Evolutionary conservation across 2,888 invertebrate species (phyloP), one percentile per base, ranked within the genome.

Genomic region (Apodemia duryi): DNA sequence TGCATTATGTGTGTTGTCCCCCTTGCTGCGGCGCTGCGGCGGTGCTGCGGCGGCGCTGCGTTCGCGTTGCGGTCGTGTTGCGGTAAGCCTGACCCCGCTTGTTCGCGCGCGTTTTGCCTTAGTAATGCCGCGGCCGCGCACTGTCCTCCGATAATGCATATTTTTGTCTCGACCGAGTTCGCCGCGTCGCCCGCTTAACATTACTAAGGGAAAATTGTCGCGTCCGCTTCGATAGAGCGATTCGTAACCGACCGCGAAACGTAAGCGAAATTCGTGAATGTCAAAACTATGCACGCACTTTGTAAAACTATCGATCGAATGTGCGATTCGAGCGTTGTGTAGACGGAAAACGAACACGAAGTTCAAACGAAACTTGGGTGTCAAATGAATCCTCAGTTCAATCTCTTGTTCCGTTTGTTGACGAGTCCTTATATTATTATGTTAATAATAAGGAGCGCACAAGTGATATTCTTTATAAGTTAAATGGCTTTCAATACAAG

Each of bases 141-240:
- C 73, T 68, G 61, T 73, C 1, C 68, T 75, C 69, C 74, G 73
- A 82, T 87, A 87, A 88, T 89, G 89, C 90, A 88, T 90, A 88
- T 89, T 88, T 86, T 87, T 79, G 81, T 85, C 87, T 86, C 85
- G 77, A 74, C 72, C 71, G 73, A 77, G 75, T 74, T 71, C 74
- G 66, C 70, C 72, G 70, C 73, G 64, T 70, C 74, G 72, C 69
- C 62, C 72, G 70, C 77, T 74, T 80, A 77, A 85, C 89, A 90
- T 90, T 91, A 91, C 91, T 91, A 91, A 91, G 91, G 91, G 87
- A 88, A 91, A 89, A 86, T 29, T 46, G 82, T 82, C 85, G 83
- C 84, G 85, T 79, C 78, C 85, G 83, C 85, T 83, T 81, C 74
- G 63, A 70, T 71, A 67, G 69, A 67, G 69, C 79, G 75, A 75